Conservation (phyloP, 2,888 invertebrate genomes). For the Erannis defoliaria region DNA sequence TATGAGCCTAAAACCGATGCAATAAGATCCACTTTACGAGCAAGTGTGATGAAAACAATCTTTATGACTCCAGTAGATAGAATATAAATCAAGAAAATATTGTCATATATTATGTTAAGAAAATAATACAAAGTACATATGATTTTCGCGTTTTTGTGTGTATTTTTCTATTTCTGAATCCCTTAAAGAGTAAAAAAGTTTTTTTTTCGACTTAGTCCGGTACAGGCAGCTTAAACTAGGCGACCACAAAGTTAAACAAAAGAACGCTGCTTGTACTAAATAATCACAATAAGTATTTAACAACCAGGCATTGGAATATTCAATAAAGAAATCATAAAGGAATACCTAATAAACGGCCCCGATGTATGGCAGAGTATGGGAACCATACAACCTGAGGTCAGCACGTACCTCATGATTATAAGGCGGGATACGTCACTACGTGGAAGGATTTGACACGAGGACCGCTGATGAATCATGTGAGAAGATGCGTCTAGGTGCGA, state of each 20-base stretch:
- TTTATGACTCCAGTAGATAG: too few relatives aligned
- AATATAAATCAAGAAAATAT: too few relatives aligned
- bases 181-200: too few relatives aligned
- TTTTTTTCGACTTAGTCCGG: too few relatives aligned
- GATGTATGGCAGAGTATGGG: slow-evolving; percentile 38
- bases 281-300: slow-evolving; percentile 1
- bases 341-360: slow-evolving; percentile 41
- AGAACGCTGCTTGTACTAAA: not conserved
- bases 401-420: slow-evolving; percentile 46
- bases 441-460: slow-evolving; percentile 51
- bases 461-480: slow-evolving; percentile 9
- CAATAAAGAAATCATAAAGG: slow-evolving; percentile 41
- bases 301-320: slow-evolving; percentile 16
- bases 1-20: too few relatives aligned
- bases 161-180: too few relatives aligned
- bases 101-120: too few relatives aligned
- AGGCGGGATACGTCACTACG: slow-evolving; percentile 36
- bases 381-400: slow-evolving; percentile 38
- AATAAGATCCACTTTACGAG: too few relatives aligned
- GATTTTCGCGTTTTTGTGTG: too few relatives aligned
- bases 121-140: too few relatives aligned
- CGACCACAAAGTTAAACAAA: not conserved
- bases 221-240: too few relatives aligned
- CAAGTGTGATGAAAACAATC: too few relatives aligned
- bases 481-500: slow-evolving; percentile 13